A percentile compares a stretch with the other conserved stretches of the same genome.
phyloP scores from a whole-genome alignment of 1,140 invertebrate genomes.

The Cephus cinctus region DNA sequence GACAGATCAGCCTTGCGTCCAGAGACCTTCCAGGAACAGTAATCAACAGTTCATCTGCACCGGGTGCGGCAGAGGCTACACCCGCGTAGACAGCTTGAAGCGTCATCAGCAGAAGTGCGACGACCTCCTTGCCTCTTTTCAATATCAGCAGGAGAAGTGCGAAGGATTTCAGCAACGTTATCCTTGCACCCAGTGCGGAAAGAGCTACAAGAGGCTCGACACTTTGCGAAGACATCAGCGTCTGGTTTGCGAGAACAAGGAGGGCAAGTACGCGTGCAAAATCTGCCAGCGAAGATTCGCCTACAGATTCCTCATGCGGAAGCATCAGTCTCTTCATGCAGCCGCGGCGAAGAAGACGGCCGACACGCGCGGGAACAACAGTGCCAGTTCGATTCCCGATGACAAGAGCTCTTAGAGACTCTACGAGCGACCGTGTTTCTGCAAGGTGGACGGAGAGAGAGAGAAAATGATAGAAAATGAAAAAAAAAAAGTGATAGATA shows the following conservation, averaged over 20 bases:
- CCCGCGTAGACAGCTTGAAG: conserved; percentile 44
- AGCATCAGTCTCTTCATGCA: conserved; percentile 6
- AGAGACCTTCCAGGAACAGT: too few species aligned
- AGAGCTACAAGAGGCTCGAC: conserved; percentile 51
- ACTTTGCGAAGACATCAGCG: conserved; percentile 46
- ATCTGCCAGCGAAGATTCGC: conserved; percentile 14
- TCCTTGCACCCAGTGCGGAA: conserved; percentile 52
- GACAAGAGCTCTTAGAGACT: too few species aligned
- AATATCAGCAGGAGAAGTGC: conserved; percentile 18
- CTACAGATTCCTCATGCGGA: conserved; percentile 12
- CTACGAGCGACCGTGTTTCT: too few species aligned
- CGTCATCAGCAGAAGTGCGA: conserved; percentile 46
- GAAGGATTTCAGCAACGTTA: conserved; percentile 29
- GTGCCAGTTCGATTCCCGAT: too few species aligned
- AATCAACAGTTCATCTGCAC: conserved; percentile 21
- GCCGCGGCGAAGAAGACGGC: too few species aligned
- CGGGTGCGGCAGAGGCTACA: conserved; percentile 46
- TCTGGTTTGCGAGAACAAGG: conserved; percentile 34
- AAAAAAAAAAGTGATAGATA: too few species aligned
- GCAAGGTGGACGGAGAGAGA: too few species aligned
- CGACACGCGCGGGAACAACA: too few species aligned
- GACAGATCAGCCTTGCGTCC: not conserved
- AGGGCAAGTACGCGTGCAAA: conserved; percentile 9
- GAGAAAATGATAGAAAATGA: too few species aligned
- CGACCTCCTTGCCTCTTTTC: conserved; percentile 16